Evolutionary conservation across 2,113 vertebrate species (phyloP).

Genomic region (Syngnathus typhle): DNA sequence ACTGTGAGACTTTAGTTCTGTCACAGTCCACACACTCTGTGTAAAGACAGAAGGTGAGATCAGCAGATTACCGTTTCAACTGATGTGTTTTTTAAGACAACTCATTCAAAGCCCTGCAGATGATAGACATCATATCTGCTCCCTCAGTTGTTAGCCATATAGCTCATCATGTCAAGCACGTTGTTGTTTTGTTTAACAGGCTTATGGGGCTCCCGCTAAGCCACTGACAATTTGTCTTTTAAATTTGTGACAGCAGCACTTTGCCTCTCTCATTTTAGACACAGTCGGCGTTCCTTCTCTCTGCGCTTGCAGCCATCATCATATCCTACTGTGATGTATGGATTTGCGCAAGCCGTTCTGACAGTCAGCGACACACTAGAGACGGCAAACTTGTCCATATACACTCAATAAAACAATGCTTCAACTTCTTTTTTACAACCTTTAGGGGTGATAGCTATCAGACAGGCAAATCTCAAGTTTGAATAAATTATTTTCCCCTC

Average conservation of each 20-base stretch:
- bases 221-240: conserved; percentile 44
- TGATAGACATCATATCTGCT: conserved; percentile 18
- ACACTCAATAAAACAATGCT: conserved; percentile 12
- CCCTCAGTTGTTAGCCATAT: conserved; percentile 10
- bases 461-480: neutral
- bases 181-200: conserved; percentile 37
- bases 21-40: conserved; percentile 13
- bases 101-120: conserved; percentile 16
- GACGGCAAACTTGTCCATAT: conserved; percentile 17
- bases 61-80: conserved; percentile 10
- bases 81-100: conserved; percentile 1
- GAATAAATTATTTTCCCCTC: too few relatives aligned
- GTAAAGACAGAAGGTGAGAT: conserved; percentile 1
- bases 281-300: conserved; percentile 36
- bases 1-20: conserved; percentile 26
- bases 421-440: neutral
- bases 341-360: conserved; percentile 40
- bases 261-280: conserved; percentile 56
- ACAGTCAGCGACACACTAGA: conserved; percentile 27
- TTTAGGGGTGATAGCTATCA: neutral
- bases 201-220: conserved; percentile 34
- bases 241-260: conserved; percentile 45
- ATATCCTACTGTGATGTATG: conserved; percentile 40
- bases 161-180: conserved; percentile 1
- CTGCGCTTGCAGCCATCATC: conserved; percentile 18